Evolutionary conservation across 2,113 vertebrate species (phyloP), one percentile per base, ranked within the genome.

Genomic region (Neomonachus schauinslandi): DNA sequence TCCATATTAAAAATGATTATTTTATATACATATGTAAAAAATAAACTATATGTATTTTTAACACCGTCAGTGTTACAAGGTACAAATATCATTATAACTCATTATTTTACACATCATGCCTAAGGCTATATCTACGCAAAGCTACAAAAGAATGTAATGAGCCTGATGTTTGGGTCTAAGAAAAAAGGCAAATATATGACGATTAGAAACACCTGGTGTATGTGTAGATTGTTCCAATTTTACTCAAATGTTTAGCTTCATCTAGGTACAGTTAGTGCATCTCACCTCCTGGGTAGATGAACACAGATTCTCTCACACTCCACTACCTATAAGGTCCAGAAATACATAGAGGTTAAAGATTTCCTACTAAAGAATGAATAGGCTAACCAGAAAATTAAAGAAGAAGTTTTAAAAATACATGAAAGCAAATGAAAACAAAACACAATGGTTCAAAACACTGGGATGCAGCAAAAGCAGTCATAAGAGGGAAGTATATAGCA

Each of bases 141-240:
- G 33, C 22, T 95, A 91, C n/a, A 92, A 36, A 76, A 95, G 94
- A 97, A 96, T 69, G 31, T 69, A 91, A 97, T 95, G 55, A 84
- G 63, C 71, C 71, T 95, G 77, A 97, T 96, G 31, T 93, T 88
- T 74, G 19, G 55, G 22, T 71, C 88, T 59, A 49, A 31, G 63
- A 83, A 65, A 67, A 89, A 85, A 42, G 22, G 46, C 57, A 96
- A 94, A 91, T 69, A 84, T 49, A 74, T 74, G 31, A 24, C 49
- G 76, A 97, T 95, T 91, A 84, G 42, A 96, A 96, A 91, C 91
- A 97, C 67, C 82, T 94, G 93, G 39, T 67, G n/a, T 95, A 91
- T 51, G 36, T 53, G 31, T 33, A 84, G 59, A 84, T 96, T 89
- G 89, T 53, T 94, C 83, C 76, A 67, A 39, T 91, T 77, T 93